These are phyloP conservation scores for Meleagris gallopavo DNA, from an alignment of 2,113 vertebrate genomes.

Conservation along the genomic window DNA sequence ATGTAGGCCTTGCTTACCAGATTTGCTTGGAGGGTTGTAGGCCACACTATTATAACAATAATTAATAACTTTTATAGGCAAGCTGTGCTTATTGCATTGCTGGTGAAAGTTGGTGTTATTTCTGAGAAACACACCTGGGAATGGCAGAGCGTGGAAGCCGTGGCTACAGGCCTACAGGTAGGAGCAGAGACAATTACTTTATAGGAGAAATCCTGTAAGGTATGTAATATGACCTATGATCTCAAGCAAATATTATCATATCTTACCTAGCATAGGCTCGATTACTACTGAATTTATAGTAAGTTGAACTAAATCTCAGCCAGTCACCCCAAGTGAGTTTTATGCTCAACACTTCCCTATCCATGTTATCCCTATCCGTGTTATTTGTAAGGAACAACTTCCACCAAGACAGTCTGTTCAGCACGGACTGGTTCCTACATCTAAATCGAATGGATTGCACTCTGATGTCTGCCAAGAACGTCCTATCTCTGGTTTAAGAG, in stretches of 20 bases:
- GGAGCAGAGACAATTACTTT: background rate
- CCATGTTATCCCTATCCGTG: too few species aligned
- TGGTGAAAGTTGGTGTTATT: slow-evolving; percentile 96
- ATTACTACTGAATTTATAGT: background rate
- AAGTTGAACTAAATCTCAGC: background rate
- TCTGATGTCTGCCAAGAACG: background rate
- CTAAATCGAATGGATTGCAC: fast-evolving
- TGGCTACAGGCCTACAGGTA: slow-evolving; percentile 96
- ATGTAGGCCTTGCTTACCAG: background rate
- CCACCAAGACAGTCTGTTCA: background rate
- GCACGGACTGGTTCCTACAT: background rate
- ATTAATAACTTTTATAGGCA: slow-evolving; percentile 82
- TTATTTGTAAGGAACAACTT: background rate
- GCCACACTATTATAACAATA: background rate
- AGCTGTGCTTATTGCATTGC: slow-evolving; percentile 92
- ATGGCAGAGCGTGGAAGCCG: slow-evolving; percentile 94
- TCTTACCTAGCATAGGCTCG: background rate
- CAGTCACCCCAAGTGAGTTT: background rate
- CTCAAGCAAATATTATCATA: background rate
- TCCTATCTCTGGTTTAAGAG: background rate
- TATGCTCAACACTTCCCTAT: background rate
- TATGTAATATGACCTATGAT: background rate
- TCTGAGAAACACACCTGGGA: slow-evolving; percentile 93
- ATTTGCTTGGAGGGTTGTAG: background rate
- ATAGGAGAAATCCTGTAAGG: background rate